phyloP scores from a whole-genome alignment of 1,140 invertebrate species.

The Temnothorax nylanderi region DNA sequence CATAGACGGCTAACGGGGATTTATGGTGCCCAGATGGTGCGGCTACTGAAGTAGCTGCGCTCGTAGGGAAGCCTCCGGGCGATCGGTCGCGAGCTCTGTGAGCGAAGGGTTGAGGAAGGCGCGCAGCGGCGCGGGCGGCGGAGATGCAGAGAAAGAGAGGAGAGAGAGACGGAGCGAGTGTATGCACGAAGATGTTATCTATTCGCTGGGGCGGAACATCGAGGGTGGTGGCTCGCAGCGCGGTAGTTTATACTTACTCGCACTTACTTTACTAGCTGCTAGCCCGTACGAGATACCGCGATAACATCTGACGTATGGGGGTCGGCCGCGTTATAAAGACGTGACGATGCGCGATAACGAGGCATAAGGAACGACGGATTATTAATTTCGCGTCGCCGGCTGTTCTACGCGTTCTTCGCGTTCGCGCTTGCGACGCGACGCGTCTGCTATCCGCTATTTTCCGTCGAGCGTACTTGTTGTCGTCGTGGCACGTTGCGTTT shows the following conservation, averaged over 20 bases:
- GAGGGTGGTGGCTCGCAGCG: constrained; percentile 75
- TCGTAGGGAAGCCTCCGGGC: constrained; percentile 70
- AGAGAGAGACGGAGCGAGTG: constrained; percentile 49
- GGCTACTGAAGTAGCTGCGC: constrained; percentile 72
- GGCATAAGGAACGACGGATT: constrained; percentile 74
- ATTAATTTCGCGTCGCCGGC: constrained; percentile 72
- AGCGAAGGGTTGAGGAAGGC: constrained; percentile 69
- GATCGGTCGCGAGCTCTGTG: constrained; percentile 67
- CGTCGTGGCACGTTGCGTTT: background rate
- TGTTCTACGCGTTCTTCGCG: background rate
- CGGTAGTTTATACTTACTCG: constrained; percentile 77
- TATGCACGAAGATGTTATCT: constrained; percentile 76
- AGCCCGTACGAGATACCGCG: constrained; percentile 74
- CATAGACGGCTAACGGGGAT: constrained; percentile 65
- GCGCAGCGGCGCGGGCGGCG: constrained; percentile 5
- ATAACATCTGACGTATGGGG: constrained; percentile 76
- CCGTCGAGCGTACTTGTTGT: background rate
- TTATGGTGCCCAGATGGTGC: constrained; percentile 72
- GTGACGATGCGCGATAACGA: constrained; percentile 77
- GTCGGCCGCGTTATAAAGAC: constrained; percentile 76
- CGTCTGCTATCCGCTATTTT: constrained; percentile 17
- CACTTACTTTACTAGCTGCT: constrained; percentile 79
- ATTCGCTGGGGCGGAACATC: constrained; percentile 77
- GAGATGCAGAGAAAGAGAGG: constrained; percentile 40
- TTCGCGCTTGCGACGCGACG: background rate